Evolutionary conservation across 2,888 invertebrate species (phyloP), one percentile per base, ranked within the genome.

Genomic region (Hedya salicella): DNA sequence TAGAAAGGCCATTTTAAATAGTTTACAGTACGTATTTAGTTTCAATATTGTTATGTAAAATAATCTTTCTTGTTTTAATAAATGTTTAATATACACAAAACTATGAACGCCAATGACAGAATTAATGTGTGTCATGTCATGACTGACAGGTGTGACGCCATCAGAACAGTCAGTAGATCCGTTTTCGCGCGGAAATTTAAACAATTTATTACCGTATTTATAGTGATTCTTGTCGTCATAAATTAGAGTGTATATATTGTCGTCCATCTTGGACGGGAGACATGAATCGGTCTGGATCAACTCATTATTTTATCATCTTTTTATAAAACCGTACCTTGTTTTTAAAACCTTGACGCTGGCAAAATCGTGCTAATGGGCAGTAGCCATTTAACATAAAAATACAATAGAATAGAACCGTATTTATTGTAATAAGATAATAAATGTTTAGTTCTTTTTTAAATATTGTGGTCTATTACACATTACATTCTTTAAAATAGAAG

Each of bases 141-240:
- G 48, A 48, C 21, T 21, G 21, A 48, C 48, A 48, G 48, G 48
- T 21, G 48, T 48, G 48, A 48, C 48, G 48, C 21, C 48, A 48
- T 13, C 3, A 3, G 48, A 48, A 21, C n/a, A n/a, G n/a, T n/a
- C 48, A 21, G 21, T 48, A 48, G 48, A 21, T 21, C 44, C 16
- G 44, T 44, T 16, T 16, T 44, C 44, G 44, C 44, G 44, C 44
- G 16, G 16, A 42, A 42, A 42, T 42, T 42, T 4, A 42, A 42
- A 42, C 14, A 14, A 14, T 42, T 14, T 1, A 14, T 42, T 42
- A n/a, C n/a, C n/a, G n/a, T n/a, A n/a, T n/a, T n/a, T n/a, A n/a
- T n/a, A n/a, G n/a, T n/a, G n/a, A n/a, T n/a, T n/a, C n/a, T n/a
- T n/a, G n/a, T n/a, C n/a, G n/a, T n/a, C n/a, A n/a, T n/a, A n/a